Evolutionary conservation across 1,140 invertebrate species (phyloP).

Genomic region (Lasaia peninsularis): DNA sequence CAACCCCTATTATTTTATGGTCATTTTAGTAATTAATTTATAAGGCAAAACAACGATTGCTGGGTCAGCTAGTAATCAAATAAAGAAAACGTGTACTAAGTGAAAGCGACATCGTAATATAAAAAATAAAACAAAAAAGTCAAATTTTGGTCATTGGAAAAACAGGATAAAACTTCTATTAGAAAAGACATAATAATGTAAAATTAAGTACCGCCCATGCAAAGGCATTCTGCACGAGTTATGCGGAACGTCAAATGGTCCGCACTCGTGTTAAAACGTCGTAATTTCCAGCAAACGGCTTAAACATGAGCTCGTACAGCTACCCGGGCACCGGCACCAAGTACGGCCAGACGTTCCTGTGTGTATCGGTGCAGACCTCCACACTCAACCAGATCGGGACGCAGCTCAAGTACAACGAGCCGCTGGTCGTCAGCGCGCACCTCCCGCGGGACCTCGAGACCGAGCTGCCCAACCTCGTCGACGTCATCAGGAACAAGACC

Average conservation of each 20-base stretch:
- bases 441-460: slow-evolving; percentile 75
- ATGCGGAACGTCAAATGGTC: background rate
- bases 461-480: slow-evolving; percentile 79
- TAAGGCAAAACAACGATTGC: too few species aligned
- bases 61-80: too few species aligned
- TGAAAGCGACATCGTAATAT: too few species aligned
- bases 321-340: slow-evolving; percentile 85
- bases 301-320: slow-evolving; percentile 78
- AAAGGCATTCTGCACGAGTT: too few species aligned
- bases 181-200: too few species aligned
- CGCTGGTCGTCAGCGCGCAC: slow-evolving; percentile 70
- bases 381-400: slow-evolving; percentile 84
- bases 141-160: too few species aligned
- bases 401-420: slow-evolving; percentile 87
- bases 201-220: too few species aligned
- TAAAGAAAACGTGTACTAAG: too few species aligned
- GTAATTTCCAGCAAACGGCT: slow-evolving; percentile 42
- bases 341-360: slow-evolving; percentile 93
- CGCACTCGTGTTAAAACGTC: background rate
- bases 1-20: too few species aligned
- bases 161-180: too few species aligned
- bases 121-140: too few species aligned
- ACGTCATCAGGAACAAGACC: slow-evolving; percentile 80
- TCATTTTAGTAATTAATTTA: too few species aligned
- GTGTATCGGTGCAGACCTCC: slow-evolving; percentile 83